Evolutionary conservation across 1,140 invertebrate genomes (phyloP), one percentile per base, ranked within the genome.

Genomic region (Caenorhabditis briggsae): DNA sequence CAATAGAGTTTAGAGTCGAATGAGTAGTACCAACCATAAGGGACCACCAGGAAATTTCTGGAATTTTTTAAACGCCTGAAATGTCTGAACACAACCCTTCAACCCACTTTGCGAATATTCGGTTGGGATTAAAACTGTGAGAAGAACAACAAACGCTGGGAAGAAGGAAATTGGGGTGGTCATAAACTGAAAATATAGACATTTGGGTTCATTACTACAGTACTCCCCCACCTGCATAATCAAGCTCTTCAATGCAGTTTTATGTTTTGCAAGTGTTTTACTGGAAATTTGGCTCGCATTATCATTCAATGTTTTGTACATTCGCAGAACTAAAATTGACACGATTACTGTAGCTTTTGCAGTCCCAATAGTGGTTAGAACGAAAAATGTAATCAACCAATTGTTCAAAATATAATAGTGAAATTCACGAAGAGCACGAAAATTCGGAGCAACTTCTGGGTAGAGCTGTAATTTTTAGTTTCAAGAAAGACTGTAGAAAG

Each of bases 1-100:
- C 56, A 59, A 59, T n/a, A 59, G 56, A 59, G 20, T 59, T 59
- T 8, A 59, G n/a, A n/a, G n/a, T 59, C 56, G 56, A 59, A n/a
- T 59, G 56, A n/a, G 20, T 59, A n/a, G 56, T 59, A n/a, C 8
- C 18, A 23, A 59, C 20, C n/a, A 59, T n/a, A n/a, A 16, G 9
- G 2, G 56, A 16, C 16, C n/a, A 59, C 56, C 56, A 59, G 18
- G 56, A 59, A n/a, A 59, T 59, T 23, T 20, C 56, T 59, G 56
- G 8, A 58, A 58, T 7, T n/a, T 58, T 6, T 3, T 2, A 20
- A 58, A 58, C 18, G 48, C 6, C 12, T 6, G 48, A 14, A 50
- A 50, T 8, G 16, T 8, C 50, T 50, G 50, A n/a, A n/a, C n/a
- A n/a, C n/a, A n/a, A n/a, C n/a, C n/a, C n/a, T n/a, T n/a, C 33